phyloP scores from a whole-genome alignment of 53 echinoderm and acorn worm species.

The Hippasteria phrygiana region DNA sequence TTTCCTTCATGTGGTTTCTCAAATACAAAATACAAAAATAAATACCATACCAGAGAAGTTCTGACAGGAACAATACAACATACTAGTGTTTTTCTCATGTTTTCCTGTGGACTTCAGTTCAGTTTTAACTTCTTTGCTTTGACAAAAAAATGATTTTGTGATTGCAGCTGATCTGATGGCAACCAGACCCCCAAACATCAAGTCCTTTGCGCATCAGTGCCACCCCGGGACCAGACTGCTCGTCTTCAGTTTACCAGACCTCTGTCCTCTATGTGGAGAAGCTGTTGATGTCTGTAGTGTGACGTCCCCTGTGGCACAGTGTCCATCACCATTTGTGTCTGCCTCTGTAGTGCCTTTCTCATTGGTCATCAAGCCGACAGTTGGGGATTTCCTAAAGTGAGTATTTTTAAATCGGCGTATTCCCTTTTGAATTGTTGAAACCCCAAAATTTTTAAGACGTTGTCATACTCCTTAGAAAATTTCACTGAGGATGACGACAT shows the following conservation, averaged over 20 bases:
- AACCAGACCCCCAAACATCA: slow-evolving; percentile 14
- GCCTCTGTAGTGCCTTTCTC: slow-evolving; percentile 68
- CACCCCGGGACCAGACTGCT: slow-evolving; percentile 63
- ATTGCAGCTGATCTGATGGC: background rate
- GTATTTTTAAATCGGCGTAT: background rate
- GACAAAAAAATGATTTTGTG: too few relatives aligned
- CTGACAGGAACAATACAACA: too few relatives aligned
- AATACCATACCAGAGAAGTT: too few relatives aligned
- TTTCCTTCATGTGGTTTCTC: too few relatives aligned
- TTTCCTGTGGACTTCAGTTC: too few relatives aligned
- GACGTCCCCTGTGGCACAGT: slow-evolving; percentile 77
- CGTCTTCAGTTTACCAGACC: slow-evolving; percentile 59
- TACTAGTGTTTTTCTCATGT: too few relatives aligned
- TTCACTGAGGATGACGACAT: too few relatives aligned
- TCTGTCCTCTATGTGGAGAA: slow-evolving; percentile 70
- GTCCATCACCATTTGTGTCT: slow-evolving; percentile 75
- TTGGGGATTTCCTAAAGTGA: slow-evolving; percentile 85
- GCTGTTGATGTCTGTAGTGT: slow-evolving; percentile 40
- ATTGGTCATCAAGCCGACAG: slow-evolving; percentile 86
- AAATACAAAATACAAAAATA: too few relatives aligned
- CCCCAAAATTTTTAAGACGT: too few relatives aligned
- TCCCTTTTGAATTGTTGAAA: too few relatives aligned
- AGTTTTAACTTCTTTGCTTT: too few relatives aligned
- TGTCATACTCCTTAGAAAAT: too few relatives aligned
- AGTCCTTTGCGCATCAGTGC: slow-evolving; percentile 71